Base-by-base conservation (phyloP, 2,888 invertebrate species). In the Heliconius charithonia region DNA sequence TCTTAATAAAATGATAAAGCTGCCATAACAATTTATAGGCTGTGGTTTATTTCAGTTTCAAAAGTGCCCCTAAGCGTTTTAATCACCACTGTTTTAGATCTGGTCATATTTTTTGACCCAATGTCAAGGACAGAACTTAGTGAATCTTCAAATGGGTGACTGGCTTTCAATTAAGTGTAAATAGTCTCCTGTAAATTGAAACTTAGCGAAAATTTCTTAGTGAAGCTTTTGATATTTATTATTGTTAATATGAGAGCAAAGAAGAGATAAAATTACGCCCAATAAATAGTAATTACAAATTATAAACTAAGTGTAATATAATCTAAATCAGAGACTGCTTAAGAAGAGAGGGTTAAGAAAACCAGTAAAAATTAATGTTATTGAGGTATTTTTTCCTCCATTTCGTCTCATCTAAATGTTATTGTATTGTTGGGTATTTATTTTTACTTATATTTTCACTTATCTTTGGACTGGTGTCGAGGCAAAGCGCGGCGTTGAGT, bases 41-140 rank as follows among this genome's bases (percentile, higher is more conserved):
- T 73, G 25, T 73, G 73, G 25, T 37, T 37, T 22, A 59, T 63
- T 16, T 63, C 73, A 37, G 63, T 63, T 27, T 25, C 12, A 27
- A 22, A 63, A 19, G 63, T 63, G 63, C 41, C 62, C 22, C 41
- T 41, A 41, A 41, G 73, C 37, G 73, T 59, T 73, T 27, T 73
- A 63, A 62, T 62, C 59, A 41, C 73, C 41, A 63, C 25, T 62
- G 56, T 63, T 73, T 73, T 41, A 73, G 59, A 62, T 59, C 73
- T 37, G 32, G 19, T 41, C 41, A 73, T 72, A 72, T 70, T 73
- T 73, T 73, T 73, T 41, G 27, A 25, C 27, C 37, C 63, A 41
- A 73, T 59, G 73, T 73, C 62, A 63, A 73, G 73, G 63, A 73
- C 73, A 73, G 62, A 63, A 25, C 37, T 73, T 62, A 73, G 22